Base-by-base conservation (phyloP, 2,888 invertebrate species). In the Phanerotoma sp. region DNA sequence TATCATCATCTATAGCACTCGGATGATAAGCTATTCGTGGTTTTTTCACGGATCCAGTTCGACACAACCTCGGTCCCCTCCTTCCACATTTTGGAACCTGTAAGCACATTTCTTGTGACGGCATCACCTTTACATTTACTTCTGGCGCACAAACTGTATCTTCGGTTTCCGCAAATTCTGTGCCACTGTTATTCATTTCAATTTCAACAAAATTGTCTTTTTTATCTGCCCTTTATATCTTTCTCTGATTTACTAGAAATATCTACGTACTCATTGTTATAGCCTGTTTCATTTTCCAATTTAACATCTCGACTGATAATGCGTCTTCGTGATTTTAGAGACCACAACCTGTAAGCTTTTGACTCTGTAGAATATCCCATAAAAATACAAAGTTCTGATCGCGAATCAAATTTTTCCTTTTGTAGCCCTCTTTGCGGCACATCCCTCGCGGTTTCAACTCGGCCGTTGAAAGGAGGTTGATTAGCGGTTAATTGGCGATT, bases 31-130 rank as follows among this genome's bases (percentile, higher is more conserved):
- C 4, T 41, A 56, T 59, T 5, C 42, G 10, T 22, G 54, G 54
- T 30, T 53, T 56, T 9, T 50, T 52, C 9, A 35, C 40, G 5
- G 42, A 49, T 15, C 57, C 57, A 4, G 57, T 51, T 18, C 57
- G 53, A 2, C 51, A 1, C 4, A 54, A 28, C 11, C n/a, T 22
- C 5, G 51, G 60, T 5, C 58, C 30, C 16, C 57, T 45, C 13
- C 51, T 48, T 7, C 52, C 54, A 2, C 54, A 38, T 32, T 41
- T 54, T 18, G 51, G 2, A 21, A 11, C 37, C 18, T 49, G 46
- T 20, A 10, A 11, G 50, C n/a, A 37, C 25, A 22, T 5, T 25
- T 20, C 16, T n/a, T n/a, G n/a, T n/a, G n/a, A n/a, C n/a, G n/a
- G n/a, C n/a, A 13, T 18, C 9, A 3, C 10, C 20, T 7, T 5